Conservation (phyloP, 2,888 invertebrate species). For the Ephialtes manifestator region DNA sequence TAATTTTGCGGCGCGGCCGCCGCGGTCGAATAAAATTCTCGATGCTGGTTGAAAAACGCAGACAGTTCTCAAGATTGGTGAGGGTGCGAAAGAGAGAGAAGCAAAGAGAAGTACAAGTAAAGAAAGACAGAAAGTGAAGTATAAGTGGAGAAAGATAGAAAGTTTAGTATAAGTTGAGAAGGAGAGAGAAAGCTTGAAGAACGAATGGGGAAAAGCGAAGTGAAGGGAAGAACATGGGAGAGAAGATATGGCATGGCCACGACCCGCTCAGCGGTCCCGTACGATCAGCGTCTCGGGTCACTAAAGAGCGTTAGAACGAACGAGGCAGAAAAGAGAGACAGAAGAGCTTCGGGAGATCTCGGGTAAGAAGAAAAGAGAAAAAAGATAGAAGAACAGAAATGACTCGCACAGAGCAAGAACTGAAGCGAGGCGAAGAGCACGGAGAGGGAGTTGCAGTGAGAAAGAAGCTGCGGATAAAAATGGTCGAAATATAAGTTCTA, state of each 20-base stretch:
- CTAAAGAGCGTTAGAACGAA: conserved; percentile 70
- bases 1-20: conserved; percentile 84
- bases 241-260: conserved; percentile 78
- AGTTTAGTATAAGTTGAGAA: not conserved
- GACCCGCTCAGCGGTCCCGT: conserved; percentile 78
- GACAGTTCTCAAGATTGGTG: conserved; percentile 76
- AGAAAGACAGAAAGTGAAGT: not conserved
- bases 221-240: conserved; percentile 41
- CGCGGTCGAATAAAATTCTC: conserved; percentile 83
- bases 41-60: conserved; percentile 83
- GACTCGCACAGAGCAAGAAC: conserved; percentile 58
- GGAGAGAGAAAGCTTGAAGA: conserved; percentile 34
- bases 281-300: conserved; percentile 81
- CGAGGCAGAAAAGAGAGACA: conserved; percentile 50
- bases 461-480: conserved; percentile 75
- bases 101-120: not conserved
- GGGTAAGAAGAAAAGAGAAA: conserved; percentile 44
- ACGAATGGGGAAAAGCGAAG: conserved; percentile 38
- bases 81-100: conserved; percentile 69
- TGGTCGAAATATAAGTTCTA: conserved; percentile 78
- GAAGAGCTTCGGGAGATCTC: conserved; percentile 47
- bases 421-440: conserved; percentile 13
- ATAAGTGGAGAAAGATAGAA: no score
- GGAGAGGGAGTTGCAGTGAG: conserved; percentile 3
- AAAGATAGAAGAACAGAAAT: conserved; percentile 33